A percentile compares a stretch with the other conserved stretches of the same genome.
Conservation (phyloP, 2,797 vertebrate genomes). For the Macropus fuliginosus region DNA sequence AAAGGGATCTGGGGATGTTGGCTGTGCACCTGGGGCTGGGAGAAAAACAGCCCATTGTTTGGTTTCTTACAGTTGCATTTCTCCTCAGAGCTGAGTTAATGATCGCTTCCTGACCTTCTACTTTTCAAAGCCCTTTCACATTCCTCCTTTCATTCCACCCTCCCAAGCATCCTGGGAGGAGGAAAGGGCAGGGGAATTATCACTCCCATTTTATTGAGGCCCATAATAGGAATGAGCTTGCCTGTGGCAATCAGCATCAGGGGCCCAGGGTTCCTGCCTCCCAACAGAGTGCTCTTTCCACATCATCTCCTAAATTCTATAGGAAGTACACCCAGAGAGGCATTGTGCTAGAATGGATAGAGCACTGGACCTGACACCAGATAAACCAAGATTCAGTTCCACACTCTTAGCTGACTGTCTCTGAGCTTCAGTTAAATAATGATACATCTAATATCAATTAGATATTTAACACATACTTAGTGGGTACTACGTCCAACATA, state of each 20-base stretch:
- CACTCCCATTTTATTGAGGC: not conserved
- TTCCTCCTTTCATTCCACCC: not conserved
- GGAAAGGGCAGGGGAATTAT: not conserved
- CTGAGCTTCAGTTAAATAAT: not conserved
- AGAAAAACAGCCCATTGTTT: not conserved
- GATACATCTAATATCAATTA: not conserved
- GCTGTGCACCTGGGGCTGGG: not conserved
- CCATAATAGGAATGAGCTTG: not conserved
- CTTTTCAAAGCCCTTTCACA: not conserved
- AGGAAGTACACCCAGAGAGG: not conserved
- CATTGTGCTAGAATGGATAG: not conserved
- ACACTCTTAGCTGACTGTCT: not conserved
- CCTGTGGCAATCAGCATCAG: not conserved
- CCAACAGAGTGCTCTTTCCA: not conserved
- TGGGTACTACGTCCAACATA: not conserved
- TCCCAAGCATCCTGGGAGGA: not conserved
- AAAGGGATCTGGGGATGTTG: not conserved
- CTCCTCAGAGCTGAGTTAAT: not conserved
- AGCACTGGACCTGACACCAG: not conserved
- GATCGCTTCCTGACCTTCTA: not conserved
- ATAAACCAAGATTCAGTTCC: not conserved
- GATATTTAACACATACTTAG: not conserved
- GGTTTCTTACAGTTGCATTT: not conserved
- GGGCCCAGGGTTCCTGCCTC: not conserved
- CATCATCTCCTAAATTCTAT: not conserved